These are phyloP conservation scores for Alfaro cultratus DNA, from an alignment of 2,797 vertebrate species.

Conservation along the genomic window DNA sequence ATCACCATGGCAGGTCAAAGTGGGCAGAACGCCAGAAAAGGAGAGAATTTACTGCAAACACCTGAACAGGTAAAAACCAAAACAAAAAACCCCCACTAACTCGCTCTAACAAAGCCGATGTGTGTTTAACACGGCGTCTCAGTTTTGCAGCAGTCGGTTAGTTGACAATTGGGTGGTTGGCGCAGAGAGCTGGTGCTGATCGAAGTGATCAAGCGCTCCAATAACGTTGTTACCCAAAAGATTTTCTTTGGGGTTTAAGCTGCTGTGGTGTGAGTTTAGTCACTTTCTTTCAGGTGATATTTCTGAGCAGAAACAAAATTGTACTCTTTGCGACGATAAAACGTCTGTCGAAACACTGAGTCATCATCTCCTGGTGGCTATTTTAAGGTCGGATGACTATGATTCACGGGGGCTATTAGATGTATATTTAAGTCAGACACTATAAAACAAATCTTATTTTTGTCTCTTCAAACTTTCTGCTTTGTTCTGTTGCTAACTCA, in stretches of 20 bases:
- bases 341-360: constrained; percentile 15
- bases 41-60: constrained; percentile 65
- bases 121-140: neutral
- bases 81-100: neutral
- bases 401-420: constrained; percentile 46
- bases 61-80: constrained; percentile 70
- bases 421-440: constrained; percentile 19
- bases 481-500: neutral
- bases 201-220: neutral
- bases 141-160: neutral
- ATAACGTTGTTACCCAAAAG: neutral
- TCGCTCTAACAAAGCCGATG: neutral
- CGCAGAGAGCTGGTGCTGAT: neutral
- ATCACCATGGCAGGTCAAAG: constrained; percentile 66
- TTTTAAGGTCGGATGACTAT: constrained; percentile 55
- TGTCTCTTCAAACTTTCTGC: neutral
- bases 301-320: neutral
- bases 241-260: neutral
- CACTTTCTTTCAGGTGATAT: neutral
- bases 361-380: constrained; percentile 32
- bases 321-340: neutral
- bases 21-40: constrained; percentile 33
- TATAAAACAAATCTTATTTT: neutral
- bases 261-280: neutral
- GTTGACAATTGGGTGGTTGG: neutral